Percentiles rank a stretch among this genome's conserved stretches.
Conservation (phyloP, 2,888 invertebrate genomes). For the Drosophila algonquin region DNA sequence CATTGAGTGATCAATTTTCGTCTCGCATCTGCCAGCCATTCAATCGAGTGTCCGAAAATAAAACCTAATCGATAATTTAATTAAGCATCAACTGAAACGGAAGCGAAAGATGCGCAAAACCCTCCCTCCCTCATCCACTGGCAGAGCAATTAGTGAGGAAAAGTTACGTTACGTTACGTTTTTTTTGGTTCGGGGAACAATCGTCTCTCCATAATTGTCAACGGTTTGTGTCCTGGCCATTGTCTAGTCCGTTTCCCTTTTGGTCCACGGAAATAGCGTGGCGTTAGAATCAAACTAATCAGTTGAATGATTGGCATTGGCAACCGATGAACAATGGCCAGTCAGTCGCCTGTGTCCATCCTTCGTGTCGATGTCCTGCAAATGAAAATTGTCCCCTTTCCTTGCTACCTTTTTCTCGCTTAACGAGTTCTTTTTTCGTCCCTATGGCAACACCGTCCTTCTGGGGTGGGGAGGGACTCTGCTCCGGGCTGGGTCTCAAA, state of each 20-base stretch:
- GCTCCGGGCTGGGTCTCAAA: slow-evolving; percentile 49
- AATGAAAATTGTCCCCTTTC: slow-evolving; percentile 58
- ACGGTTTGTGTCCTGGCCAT: slow-evolving; percentile 41
- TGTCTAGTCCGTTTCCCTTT: slow-evolving; percentile 56
- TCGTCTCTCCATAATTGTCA: slow-evolving; percentile 25
- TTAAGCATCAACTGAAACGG: slow-evolving; percentile 22
- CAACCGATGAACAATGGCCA: slow-evolving; percentile 60
- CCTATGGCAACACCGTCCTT: slow-evolving; percentile 1
- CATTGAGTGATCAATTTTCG: background rate
- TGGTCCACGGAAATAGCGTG: slow-evolving; percentile 71
- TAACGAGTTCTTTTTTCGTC: slow-evolving; percentile 34
- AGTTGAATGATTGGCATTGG: slow-evolving; percentile 77
- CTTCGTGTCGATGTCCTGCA: slow-evolving; percentile 8
- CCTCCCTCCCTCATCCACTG: slow-evolving; percentile 45
- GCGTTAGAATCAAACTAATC: slow-evolving; percentile 77
- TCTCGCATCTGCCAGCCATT: background rate
- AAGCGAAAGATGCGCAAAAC: slow-evolving; percentile 6
- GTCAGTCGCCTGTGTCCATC: background rate
- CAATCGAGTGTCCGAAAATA: slow-evolving; percentile 43
- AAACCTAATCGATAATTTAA: slow-evolving; percentile 65
- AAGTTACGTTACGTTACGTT: slow-evolving; percentile 27
- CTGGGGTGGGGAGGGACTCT: slow-evolving; percentile 15
- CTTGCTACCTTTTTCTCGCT: slow-evolving; percentile 42
- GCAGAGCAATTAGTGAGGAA: slow-evolving; percentile 56
- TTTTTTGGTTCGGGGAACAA: background rate